phyloP scores from a whole-genome alignment of 2,888 invertebrate genomes.

The Latrodectus hesperus region DNA sequence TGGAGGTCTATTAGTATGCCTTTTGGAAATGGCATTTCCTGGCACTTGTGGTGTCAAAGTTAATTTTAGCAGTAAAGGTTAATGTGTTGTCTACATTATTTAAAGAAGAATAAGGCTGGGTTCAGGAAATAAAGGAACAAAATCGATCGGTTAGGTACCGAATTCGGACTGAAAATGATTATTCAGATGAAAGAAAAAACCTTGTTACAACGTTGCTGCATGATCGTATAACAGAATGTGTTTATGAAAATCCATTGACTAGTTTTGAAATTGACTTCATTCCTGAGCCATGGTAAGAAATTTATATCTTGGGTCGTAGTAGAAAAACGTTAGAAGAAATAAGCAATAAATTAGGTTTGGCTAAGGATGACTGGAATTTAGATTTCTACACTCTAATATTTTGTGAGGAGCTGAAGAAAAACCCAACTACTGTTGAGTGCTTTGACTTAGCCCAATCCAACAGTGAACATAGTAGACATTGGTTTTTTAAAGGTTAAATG shows the following conservation, averaged over 20 bases:
- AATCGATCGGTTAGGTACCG: conserved; percentile 84
- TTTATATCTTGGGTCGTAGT: conserved; percentile 87
- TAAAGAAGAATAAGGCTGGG: conserved; percentile 89
- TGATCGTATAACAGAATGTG: conserved; percentile 95
- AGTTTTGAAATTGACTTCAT: conserved; percentile 78
- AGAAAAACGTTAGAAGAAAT: conserved; percentile 85
- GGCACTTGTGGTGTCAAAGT: conserved; percentile 86
- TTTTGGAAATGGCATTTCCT: conserved; percentile 97
- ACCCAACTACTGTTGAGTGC: no score
- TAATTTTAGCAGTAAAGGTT: no score
- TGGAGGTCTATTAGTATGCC: conserved; percentile 92
- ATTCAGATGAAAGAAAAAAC: conserved; percentile 21
- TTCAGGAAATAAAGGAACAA: no score
- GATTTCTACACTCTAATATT: no score
- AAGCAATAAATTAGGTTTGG: no score
- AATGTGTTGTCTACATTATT: conserved; percentile 87
- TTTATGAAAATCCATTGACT: conserved; percentile 81
- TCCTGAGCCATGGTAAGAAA: conserved; percentile 85
- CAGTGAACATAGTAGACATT: conserved; percentile 97
- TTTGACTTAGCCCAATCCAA: conserved; percentile 99
- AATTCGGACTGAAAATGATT: conserved; percentile 74
- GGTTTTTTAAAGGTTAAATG: conserved; percentile 96
- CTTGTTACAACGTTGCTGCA: conserved; percentile 78
- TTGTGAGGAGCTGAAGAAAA: no score
- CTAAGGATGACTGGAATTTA: no score